Percentiles rank a stretch among this genome's conserved stretches.
Conservation (phyloP, 1,140 invertebrate genomes). For the Cyclargus thomasi region DNA sequence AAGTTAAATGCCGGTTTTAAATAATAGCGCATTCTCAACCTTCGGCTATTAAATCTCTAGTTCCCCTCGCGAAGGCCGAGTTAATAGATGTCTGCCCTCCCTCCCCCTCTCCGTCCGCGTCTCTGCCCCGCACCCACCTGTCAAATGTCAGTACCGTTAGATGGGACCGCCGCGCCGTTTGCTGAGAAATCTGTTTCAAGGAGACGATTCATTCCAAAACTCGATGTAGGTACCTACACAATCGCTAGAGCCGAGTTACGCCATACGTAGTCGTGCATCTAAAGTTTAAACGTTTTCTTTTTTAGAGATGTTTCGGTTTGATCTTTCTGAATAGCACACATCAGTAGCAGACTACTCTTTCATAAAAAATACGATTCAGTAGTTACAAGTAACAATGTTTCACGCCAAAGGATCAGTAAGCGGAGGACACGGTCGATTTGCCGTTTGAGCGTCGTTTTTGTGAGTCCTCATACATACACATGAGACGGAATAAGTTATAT, state of each 20-base stretch:
- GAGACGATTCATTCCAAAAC: conserved; percentile 1
- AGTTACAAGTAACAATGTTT: not conserved
- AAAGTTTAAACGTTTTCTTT: not conserved
- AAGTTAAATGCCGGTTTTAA: no score
- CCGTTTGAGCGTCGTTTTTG: not conserved
- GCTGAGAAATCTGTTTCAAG: not conserved
- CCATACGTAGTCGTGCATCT: not conserved
- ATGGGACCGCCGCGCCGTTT: not conserved
- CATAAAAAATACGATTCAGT: not conserved
- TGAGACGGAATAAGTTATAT: not conserved
- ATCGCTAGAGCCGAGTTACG: not conserved
- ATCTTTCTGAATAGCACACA: not conserved
- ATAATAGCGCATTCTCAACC: no score
- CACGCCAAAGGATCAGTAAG: not conserved
- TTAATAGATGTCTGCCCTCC: not conserved
- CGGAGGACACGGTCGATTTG: not conserved
- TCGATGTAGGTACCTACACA: not conserved
- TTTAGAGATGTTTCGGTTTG: not conserved
- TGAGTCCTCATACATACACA: not conserved
- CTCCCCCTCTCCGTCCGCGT: no score
- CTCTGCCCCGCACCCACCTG: not conserved
- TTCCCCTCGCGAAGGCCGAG: not conserved
- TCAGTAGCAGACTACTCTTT: not conserved
- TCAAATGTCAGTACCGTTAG: not conserved
- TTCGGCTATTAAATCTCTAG: not conserved